Evolutionary conservation across 2,797 vertebrate genomes (phyloP), one percentile per base, ranked within the genome.

Genomic region (Tragelaphus oryx): DNA sequence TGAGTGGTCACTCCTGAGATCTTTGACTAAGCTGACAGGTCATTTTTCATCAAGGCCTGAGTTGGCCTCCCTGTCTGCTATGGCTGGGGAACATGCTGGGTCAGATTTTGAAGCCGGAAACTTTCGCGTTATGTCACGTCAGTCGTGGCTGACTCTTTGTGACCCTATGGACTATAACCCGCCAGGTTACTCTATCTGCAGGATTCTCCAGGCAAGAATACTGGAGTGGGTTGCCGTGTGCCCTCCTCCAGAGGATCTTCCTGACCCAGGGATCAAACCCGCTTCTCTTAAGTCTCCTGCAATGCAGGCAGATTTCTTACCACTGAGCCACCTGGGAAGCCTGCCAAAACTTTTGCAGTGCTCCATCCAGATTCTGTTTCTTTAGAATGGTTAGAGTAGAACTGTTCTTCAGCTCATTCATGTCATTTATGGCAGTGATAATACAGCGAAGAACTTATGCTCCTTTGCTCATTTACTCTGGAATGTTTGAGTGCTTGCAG

Each of bases 21-120:
- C 75, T 87, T 89, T 82, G 81, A 88, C 59, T 92, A 76, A 82
- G 46, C 20, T 48, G 30, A 46, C 28, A 81, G 74, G 30, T 93
- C 60, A 50, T 71, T 91, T 96, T 80, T 93, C 81, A 82, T 93
- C 44, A 65, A 57, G 37, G 30, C 41, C 55, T 89, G 52, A 88
- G 26, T 60, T 91, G 37, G 22, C 44, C 9, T n/a, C 18, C 55
- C 48, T 8, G 12, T 76, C 50, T 93, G 2, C 57, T 84, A 5
- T 93, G 55, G 52, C 79, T 71, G 74, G 33, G 93, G 48, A 89
- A 87, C 16, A 33, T 57, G 50, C 16, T 82, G 62, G 62, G 57
- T 84, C 48, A 87, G 86, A 93, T 71, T 93, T 91, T 86, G 50
- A 93, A 84, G 48, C 55, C 50, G 78, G 65, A 37, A 6, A 37